Evolutionary conservation across 2,888 invertebrate genomes (phyloP).

Genomic region (Volucella inflata): DNA sequence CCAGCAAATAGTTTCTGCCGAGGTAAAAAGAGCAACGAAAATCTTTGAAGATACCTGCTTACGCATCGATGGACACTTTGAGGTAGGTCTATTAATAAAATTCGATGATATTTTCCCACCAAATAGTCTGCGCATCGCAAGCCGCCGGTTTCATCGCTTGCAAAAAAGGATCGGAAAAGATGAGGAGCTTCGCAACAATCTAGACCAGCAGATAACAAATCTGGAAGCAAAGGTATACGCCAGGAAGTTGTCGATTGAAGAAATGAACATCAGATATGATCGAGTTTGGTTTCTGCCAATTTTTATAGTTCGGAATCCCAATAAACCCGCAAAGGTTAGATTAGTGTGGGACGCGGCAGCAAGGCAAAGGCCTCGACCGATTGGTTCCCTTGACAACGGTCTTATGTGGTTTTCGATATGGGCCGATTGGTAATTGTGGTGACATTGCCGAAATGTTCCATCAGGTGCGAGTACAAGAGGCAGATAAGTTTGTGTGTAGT

Average conservation of each 20-base stretch:
- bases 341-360: conserved; percentile 80
- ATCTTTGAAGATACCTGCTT: no score
- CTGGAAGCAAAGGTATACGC: conserved; percentile 60
- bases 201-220: conserved; percentile 53
- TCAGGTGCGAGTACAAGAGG: conserved; percentile 41
- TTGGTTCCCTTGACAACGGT: conserved; percentile 61
- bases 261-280: conserved; percentile 7
- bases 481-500: conserved; percentile 73
- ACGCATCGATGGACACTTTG: conserved; percentile 42
- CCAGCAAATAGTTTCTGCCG: conserved; percentile 17
- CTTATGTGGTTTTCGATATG: conserved; percentile 64
- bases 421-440: conserved; percentile 64
- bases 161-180: conserved; percentile 25
- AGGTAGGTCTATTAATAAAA: conserved; percentile 74
- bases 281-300: conserved; percentile 72
- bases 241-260: conserved; percentile 33
- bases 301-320: conserved; percentile 70
- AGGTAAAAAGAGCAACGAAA: conserved; percentile 31
- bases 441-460: conserved; percentile 75
- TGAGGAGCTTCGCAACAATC: not conserved
- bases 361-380: conserved; percentile 79
- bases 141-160: no score
- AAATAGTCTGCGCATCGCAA: no score
- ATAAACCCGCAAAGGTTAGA: conserved; percentile 77
- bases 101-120: conserved; percentile 55